Percentiles rank a stretch among this genome's conserved stretches.
These are phyloP conservation scores for Heptranchias perlo DNA, from an alignment of 2,113 vertebrate genomes.

Conservation along the genomic window DNA sequence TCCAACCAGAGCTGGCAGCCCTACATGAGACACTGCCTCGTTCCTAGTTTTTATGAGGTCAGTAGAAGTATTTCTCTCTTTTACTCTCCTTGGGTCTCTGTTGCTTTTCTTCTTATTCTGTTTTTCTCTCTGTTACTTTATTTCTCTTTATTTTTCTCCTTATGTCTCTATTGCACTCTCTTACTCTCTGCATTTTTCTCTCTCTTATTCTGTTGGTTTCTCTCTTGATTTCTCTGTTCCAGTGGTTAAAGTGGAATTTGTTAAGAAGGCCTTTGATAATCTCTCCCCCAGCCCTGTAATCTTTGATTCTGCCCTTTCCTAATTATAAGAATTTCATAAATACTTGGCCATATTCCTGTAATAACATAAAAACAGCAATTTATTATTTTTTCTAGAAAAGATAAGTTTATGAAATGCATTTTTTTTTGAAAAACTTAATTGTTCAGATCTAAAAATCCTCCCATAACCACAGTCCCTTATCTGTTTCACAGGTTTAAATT, in stretches of 20 bases:
- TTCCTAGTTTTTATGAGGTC: too few relatives aligned
- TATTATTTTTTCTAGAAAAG: not conserved
- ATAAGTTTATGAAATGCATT: not conserved
- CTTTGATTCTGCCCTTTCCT: too few relatives aligned
- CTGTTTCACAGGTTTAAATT: not conserved
- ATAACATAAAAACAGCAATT: not conserved
- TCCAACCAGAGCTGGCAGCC: too few relatives aligned
- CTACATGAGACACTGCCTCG: too few relatives aligned
- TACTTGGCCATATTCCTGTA: not conserved
- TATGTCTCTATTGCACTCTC: not conserved
- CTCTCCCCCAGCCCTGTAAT: not conserved
- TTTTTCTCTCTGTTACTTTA: too few relatives aligned
- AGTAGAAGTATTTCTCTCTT: too few relatives aligned
- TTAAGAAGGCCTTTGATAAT: not conserved
- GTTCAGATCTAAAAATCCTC: not conserved
- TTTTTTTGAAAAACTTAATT: not conserved
- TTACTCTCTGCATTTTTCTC: not conserved
- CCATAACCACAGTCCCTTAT: not conserved
- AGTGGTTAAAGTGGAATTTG: not conserved
- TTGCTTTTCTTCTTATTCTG: too few relatives aligned
- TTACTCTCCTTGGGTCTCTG: too few relatives aligned
- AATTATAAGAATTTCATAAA: not conserved
- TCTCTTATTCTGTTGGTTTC: not conserved
- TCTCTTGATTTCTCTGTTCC: not conserved
- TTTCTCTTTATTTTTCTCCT: too few relatives aligned